Conservation (phyloP, 2,888 invertebrate species). For the Scrobipalpa atriplicella region DNA sequence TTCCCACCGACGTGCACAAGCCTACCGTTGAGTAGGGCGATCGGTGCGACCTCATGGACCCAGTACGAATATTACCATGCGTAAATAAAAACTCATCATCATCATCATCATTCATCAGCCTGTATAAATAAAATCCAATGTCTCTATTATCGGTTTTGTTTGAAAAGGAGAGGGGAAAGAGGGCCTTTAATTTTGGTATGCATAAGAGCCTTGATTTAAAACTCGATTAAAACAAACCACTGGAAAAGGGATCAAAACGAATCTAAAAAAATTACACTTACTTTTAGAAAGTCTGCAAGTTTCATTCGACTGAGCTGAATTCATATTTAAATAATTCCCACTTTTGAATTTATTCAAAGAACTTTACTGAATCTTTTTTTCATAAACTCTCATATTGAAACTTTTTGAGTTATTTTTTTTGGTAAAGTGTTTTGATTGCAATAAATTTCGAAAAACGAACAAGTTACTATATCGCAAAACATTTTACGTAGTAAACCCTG, state of each 20-base stretch:
- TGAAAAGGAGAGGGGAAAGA: not conserved
- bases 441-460: too few species aligned
- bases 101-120: too few species aligned
- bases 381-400: not conserved
- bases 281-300: not conserved
- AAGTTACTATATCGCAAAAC: too few species aligned
- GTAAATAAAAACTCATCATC: too few species aligned
- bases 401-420: too few species aligned
- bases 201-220: constrained; percentile 13
- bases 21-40: too few species aligned
- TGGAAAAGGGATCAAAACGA: not conserved
- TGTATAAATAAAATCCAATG: too few species aligned
- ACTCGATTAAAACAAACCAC: constrained; percentile 41
- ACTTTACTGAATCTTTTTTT: not conserved
- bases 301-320: not conserved
- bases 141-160: not conserved
- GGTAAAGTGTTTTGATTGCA: too few species aligned
- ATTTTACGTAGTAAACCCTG: too few species aligned
- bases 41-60: too few species aligned
- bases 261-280: not conserved
- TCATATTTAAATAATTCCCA: not conserved
- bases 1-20: not conserved
- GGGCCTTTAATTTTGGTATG: not conserved
- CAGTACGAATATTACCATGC: too few species aligned
- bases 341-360: not conserved